Evolutionary conservation across 2,888 invertebrate species (phyloP), one percentile per base, ranked within the genome.

Genomic region (Trichacis sp.): DNA sequence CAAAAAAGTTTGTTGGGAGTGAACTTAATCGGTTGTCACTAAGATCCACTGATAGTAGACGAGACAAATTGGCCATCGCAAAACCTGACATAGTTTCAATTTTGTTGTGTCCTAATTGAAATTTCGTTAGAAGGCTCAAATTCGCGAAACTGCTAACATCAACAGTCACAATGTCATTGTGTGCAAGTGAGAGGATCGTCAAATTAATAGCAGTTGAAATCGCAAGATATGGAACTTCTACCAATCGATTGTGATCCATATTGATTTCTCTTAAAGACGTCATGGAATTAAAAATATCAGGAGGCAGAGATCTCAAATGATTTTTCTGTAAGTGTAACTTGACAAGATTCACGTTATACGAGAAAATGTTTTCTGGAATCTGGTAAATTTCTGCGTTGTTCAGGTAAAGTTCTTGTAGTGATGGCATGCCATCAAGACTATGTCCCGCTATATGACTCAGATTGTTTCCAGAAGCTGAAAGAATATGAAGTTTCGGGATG

Each of bases 11-110:
- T 11, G 92, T 91, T 15, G 94, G 93, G 68, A 95, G 86, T 57
- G 92, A 91, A 45, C 91, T 89, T 60, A 95, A 82, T 68, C 89
- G 86, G 78, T 95, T 95, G 60, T 89, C 89, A 74, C 92, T 93
- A 59, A 95, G 87, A 84, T 94, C 93, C 50, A 94, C 89, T 1
- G 89, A 89, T 29, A 92, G 86, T 42, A 95, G 83, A 72, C 92
- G 92, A 12, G 92, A 92, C 42, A 94, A 86, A 73, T 92, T 91
- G 0, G 92, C 91, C n/a, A 91, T 90, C 70, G 91, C 92, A 77
- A 95, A 93, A 15, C 93, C 93, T n/a, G 91, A 91, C 72, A 93
- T 82, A 14, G 92, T 88, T 19, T 91, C 91, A 75, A 96, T 91
- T 73, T 87, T 87, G 81, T 96, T 96, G 74, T 90, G 88, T 68